These are phyloP conservation scores for Tenthredo notha DNA, from an alignment of 2,888 invertebrate species.

Conservation along the genomic window DNA sequence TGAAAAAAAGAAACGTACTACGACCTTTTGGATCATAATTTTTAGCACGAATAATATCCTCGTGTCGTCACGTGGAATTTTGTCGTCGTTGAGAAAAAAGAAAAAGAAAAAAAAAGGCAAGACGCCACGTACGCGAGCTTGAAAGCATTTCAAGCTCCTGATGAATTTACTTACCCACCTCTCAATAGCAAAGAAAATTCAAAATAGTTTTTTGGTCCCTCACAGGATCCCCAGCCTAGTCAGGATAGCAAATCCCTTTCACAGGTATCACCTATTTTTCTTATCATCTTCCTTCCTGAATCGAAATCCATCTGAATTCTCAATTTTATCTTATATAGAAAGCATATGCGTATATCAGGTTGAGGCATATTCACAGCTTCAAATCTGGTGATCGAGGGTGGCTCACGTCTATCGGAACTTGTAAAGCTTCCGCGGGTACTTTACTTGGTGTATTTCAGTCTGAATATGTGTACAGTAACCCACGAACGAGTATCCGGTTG, in stretches of 20 bases:
- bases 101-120: neutral
- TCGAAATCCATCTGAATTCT: slow-evolving; percentile 16
- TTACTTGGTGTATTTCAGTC: slow-evolving; percentile 13
- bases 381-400: slow-evolving; percentile 29
- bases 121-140: neutral
- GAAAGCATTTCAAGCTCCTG: neutral
- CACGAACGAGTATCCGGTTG: slow-evolving; percentile 10
- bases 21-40: neutral
- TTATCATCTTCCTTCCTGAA: slow-evolving; percentile 28
- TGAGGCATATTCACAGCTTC: slow-evolving; percentile 31
- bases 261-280: neutral
- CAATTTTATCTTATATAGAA: neutral
- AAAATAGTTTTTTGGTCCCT: slow-evolving; percentile 13
- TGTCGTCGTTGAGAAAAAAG: neutral
- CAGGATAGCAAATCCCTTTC: neutral
- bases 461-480: neutral
- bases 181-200: neutral
- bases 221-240: neutral
- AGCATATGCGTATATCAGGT: slow-evolving; percentile 16
- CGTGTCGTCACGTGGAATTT: neutral
- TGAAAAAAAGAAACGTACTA: neutral
- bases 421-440: slow-evolving; percentile 34
- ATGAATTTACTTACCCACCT: slow-evolving; percentile 13
- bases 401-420: slow-evolving; percentile 36
- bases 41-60: neutral